phyloP scores from a whole-genome alignment of 2,113 vertebrate genomes.

The Mionectes macconnelli region DNA sequence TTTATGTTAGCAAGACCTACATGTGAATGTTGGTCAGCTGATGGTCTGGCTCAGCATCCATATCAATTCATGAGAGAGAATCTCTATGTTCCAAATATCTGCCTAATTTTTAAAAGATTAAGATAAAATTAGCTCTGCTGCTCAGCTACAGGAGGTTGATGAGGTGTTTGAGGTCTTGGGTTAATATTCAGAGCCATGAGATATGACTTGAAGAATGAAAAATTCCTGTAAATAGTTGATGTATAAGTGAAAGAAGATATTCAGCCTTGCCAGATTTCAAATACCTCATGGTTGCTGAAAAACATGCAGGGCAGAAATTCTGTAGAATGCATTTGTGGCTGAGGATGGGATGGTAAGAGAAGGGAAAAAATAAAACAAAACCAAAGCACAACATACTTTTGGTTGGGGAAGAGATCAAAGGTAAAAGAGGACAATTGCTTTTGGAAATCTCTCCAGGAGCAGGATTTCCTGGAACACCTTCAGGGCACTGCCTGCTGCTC shows the following conservation, averaged over 20 bases:
- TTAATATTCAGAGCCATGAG: background rate
- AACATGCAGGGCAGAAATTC: background rate
- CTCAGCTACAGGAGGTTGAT: background rate
- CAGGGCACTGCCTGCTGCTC: slow-evolving; percentile 19
- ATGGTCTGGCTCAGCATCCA: background rate
- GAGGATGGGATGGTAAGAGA: background rate
- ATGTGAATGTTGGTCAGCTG: background rate
- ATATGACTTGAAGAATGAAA: background rate
- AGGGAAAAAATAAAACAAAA: background rate
- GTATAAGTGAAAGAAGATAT: background rate
- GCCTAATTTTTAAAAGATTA: background rate
- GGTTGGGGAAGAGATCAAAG: slow-evolving; percentile 42
- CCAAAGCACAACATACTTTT: background rate
- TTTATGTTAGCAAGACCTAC: background rate
- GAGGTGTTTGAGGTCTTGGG: background rate
- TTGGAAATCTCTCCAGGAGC: slow-evolving; percentile 40
- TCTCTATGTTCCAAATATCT: background rate
- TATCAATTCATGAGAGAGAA: background rate
- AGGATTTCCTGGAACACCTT: slow-evolving; percentile 17
- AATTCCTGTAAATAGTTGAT: background rate
- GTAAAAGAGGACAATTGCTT: background rate
- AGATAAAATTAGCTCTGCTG: background rate
- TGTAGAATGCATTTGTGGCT: background rate
- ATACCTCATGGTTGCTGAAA: background rate
- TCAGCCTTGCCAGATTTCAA: background rate